Conservation (phyloP, 2,113 vertebrate species). For the Quiscalus mexicanus region DNA sequence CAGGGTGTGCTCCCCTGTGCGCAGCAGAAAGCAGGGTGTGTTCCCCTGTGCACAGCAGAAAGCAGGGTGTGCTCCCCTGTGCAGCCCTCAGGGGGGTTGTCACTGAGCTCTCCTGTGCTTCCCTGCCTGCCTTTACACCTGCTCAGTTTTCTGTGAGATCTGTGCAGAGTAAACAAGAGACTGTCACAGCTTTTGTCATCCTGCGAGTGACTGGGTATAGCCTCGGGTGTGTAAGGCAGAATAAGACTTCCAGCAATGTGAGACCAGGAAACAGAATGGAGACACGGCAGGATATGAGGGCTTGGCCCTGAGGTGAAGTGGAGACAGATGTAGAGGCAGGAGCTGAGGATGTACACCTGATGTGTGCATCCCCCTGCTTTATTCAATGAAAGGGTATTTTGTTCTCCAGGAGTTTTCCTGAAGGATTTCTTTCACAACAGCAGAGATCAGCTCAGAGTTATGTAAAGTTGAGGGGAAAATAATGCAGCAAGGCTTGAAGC, state of each 20-base stretch:
- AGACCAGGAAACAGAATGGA: not conserved
- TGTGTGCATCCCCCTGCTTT: not conserved
- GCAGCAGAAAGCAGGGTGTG: not conserved
- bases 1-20: not conserved
- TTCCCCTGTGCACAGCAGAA: not conserved
- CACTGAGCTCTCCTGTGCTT: not conserved
- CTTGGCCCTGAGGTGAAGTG: not conserved
- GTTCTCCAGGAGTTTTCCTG: not conserved
- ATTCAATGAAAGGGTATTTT: not conserved
- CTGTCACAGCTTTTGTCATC: not conserved
- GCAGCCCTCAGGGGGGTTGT: not conserved
- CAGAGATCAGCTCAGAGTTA: not conserved
- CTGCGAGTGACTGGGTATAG: not conserved
- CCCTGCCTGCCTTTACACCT: not conserved
- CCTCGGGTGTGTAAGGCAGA: not conserved
- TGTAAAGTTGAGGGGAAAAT: slow-evolving; percentile 4
- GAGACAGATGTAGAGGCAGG: not conserved
- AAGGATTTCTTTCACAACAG: slow-evolving; percentile 7
- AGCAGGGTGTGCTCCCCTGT: rapidly evolving
- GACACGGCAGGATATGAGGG: rapidly evolving
- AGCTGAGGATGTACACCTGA: not conserved
- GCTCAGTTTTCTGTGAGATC: not conserved
- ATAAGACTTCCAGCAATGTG: not conserved
- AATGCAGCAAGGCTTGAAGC: slow-evolving; percentile 24
- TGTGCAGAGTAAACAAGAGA: not conserved